Evolutionary conservation across 2,113 vertebrate species (phyloP), one percentile per base, ranked within the genome.

Genomic region (Archocentrus centrarchus): DNA sequence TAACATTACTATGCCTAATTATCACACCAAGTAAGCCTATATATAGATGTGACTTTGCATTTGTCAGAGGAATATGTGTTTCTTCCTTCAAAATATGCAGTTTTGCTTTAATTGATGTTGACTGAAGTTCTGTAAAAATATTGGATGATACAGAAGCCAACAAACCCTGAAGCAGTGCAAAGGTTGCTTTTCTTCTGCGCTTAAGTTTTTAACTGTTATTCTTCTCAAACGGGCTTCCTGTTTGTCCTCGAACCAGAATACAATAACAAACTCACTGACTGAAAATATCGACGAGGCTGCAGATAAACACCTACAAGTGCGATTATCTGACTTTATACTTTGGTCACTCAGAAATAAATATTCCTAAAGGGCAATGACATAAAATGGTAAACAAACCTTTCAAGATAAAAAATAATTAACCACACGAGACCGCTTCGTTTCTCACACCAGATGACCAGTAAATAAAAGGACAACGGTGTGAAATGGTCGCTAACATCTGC

Each of bases 401-500:
- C 32, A 55, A 73, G 68, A 73, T 73, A 6, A 55, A 53, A 64
- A 39, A 87, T 37, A 59, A 82, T 80, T 70, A 60, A 68, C 83
- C 30, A 7, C 44, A 44, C 18, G 75, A 58, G 58, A 57, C 44
- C 55, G 77, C 35, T 63, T 20, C 39, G 57, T 75, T 59, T 18
- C 64, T 27, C 24, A 17, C 64, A 80, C 47, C 82, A 85, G 60
- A 66, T 80, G 77, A 90, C 79, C 85, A 79, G 32, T 64, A 59
- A 84, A 77, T 70, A 85, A 82, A 86, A 76, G 64, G 84, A 77
- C 30, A 64, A 24, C 22, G 57, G 62, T 87, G 79, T 87, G 83
- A 90, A 89, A 88, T 59, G 83, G 77, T 27, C 32, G 81, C 81
- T 62, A 66, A 92, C 88, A 86, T 86, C 89, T 91, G 87, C 80